phyloP scores from a whole-genome alignment of 2,113 vertebrate genomes.

The Himantopus leucocephalus region DNA sequence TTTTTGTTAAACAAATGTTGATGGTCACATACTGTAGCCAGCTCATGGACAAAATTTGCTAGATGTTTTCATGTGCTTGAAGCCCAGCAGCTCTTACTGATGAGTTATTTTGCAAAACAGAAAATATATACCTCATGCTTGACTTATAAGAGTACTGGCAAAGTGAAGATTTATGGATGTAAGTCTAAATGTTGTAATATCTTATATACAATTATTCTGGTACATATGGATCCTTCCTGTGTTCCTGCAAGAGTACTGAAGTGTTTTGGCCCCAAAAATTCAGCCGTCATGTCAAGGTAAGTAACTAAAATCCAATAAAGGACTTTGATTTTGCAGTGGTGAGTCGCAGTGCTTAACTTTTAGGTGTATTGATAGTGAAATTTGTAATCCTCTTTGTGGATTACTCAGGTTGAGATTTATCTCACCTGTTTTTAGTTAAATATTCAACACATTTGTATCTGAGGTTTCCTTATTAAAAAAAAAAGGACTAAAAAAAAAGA shows the following conservation, averaged over 20 bases:
- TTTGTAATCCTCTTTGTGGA: neutral
- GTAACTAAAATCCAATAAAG: neutral
- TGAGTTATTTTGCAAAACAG: neutral
- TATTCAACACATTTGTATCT: neutral
- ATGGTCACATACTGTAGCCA: neutral
- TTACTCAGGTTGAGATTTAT: neutral
- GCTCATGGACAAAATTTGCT: neutral
- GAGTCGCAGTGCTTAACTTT: neutral
- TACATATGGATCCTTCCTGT: neutral
- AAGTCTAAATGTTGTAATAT: neutral
- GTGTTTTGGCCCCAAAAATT: neutral
- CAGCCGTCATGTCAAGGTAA: rapidly evolving
- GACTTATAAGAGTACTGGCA: neutral
- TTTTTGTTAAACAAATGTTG: neutral
- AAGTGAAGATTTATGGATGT: neutral
- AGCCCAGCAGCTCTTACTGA: neutral
- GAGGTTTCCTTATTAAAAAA: neutral
- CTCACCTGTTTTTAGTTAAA: neutral
- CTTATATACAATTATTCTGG: neutral
- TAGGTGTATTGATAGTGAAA: neutral
- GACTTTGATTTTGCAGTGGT: neutral
- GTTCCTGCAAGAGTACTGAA: neutral
- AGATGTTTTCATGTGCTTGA: neutral
- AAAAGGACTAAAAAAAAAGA: neutral
- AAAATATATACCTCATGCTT: neutral